These are phyloP conservation scores for Labeo rohita DNA, from an alignment of 2,113 vertebrate species.

Conservation along the genomic window DNA sequence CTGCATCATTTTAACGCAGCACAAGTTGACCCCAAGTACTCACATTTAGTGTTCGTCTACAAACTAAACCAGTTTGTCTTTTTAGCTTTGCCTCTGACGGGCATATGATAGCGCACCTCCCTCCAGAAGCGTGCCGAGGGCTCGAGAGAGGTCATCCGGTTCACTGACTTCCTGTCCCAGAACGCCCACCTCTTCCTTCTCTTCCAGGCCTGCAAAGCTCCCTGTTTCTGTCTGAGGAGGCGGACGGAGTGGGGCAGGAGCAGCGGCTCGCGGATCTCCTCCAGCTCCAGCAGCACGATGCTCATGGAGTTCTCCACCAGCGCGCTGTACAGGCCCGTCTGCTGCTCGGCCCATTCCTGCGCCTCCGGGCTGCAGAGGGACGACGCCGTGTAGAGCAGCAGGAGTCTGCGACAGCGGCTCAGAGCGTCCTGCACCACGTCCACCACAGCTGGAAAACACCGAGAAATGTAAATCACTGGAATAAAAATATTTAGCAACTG, in stretches of 20 bases:
- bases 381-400: conserved; percentile 78
- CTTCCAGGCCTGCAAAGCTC: conserved; percentile 83
- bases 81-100: conserved; percentile 70
- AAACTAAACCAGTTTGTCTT: conserved; percentile 58
- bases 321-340: conserved; percentile 77
- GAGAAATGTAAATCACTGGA: no score
- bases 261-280: conserved; percentile 69
- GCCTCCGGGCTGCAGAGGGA: conserved; percentile 61
- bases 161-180: background rate
- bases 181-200: conserved; percentile 40
- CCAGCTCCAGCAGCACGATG: conserved; percentile 87
- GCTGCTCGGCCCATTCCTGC: conserved; percentile 74
- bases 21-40: background rate
- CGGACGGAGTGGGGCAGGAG: conserved; percentile 82
- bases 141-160: conserved; percentile 54
- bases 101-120: conserved; percentile 86
- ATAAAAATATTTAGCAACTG: no score
- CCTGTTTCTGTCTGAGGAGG: conserved; percentile 84
- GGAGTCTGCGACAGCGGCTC: conserved; percentile 81
- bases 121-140: conserved; percentile 84
- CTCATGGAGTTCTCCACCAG: conserved; percentile 80
- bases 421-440: conserved; percentile 81
- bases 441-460: conserved; percentile 73
- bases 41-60: background rate
- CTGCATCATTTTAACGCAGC: background rate